Percentiles rank a stretch among this genome's conserved stretches.
phyloP scores from a whole-genome alignment of 2,888 invertebrate species.

The Heliconius ismenius region DNA sequence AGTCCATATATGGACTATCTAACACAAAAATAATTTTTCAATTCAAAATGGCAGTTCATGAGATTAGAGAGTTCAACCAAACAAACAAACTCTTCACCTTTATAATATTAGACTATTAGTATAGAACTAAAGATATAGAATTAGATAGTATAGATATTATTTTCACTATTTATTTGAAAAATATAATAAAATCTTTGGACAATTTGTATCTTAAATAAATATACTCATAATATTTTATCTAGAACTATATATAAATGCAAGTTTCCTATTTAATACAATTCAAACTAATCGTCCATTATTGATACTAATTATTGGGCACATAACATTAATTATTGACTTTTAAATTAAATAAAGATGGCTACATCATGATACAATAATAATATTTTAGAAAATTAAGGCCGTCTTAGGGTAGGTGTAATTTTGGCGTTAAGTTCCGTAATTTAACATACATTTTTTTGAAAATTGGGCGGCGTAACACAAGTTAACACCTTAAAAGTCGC shows the following conservation, averaged over 20 bases:
- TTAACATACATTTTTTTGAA: not conserved
- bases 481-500: not conserved
- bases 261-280: not conserved
- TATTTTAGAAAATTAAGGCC: too few species aligned
- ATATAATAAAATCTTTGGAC: slow-evolving; percentile 5
- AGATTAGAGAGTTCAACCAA: not conserved
- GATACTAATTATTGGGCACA: not conserved
- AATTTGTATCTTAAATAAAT: not conserved
- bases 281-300: slow-evolving; percentile 6
- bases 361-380: not conserved
- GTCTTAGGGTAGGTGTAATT: too few species aligned
- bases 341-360: not conserved
- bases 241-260: not conserved
- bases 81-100: not conserved
- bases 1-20: too few species aligned
- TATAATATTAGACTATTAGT: too few species aligned
- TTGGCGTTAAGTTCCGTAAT: not conserved
- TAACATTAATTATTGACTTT: not conserved
- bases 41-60: not conserved
- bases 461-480: not conserved
- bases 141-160: too few species aligned
- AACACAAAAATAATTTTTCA: not conserved
- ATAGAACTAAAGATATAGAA: too few species aligned
- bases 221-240: not conserved
- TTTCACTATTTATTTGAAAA: not conserved